Conservation (phyloP, 2,888 invertebrate genomes). For the Stenodera caucasica region DNA sequence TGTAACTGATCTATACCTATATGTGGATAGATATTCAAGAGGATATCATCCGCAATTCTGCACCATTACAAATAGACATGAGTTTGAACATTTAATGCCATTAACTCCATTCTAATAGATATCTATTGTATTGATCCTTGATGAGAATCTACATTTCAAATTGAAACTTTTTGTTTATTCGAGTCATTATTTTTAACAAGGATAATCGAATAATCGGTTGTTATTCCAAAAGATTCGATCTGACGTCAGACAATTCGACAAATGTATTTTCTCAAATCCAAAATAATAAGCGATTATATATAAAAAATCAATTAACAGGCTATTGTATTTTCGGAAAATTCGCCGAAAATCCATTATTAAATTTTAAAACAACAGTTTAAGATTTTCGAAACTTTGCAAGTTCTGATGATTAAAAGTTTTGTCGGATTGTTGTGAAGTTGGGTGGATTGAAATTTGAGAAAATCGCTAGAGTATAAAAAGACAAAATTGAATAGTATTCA, state of each 20-base stretch:
- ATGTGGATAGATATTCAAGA: neutral
- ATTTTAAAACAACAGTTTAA: no score
- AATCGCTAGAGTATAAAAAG: neutral
- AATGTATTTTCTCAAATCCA: no score
- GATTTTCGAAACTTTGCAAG: neutral
- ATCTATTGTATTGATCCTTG: conserved; percentile 2
- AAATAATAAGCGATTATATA: no score
- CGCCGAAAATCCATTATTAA: no score
- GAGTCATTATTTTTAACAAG: neutral
- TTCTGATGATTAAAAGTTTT: neutral
- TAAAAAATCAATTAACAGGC: no score
- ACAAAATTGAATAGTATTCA: no score
- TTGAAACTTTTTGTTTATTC: neutral
- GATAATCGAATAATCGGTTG: neutral
- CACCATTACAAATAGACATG: neutral
- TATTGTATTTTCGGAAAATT: no score
- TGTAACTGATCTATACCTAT: neutral
- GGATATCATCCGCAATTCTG: neutral
- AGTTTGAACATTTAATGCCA: neutral
- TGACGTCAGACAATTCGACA: no score
- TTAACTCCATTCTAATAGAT: conserved; percentile 4
- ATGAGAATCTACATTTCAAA: neutral
- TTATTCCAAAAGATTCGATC: no score
- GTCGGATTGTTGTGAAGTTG: neutral
- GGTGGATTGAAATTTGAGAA: neutral